Percentiles rank a stretch among this genome's conserved stretches.
These are phyloP conservation scores for Halcyon leucocephala DNA, from an alignment of 2,797 vertebrate genomes.

Conservation along the genomic window DNA sequence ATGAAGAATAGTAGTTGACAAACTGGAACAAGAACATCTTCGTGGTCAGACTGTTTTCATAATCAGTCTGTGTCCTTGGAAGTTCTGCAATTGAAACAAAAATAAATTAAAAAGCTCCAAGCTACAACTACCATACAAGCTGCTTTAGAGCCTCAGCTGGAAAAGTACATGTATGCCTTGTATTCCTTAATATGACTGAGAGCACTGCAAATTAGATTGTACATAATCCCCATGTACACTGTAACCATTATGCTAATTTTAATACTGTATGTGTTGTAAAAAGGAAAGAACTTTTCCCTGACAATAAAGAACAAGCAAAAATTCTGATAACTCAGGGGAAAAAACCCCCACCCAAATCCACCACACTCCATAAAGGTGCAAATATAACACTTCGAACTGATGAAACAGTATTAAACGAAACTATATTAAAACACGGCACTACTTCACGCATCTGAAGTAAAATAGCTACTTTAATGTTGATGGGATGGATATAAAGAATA, in stretches of 20 bases:
- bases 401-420: conserved; percentile 41
- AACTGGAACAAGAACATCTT: conserved; percentile 99
- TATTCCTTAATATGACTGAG: conserved; percentile 1
- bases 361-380: conserved; percentile 19
- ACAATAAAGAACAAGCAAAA: conserved; percentile 1
- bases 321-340: neutral
- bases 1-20: conserved; percentile 96
- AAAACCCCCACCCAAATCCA: neutral
- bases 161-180: neutral
- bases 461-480: conserved; percentile 35
- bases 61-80: conserved; percentile 92
- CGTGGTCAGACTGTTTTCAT: conserved; percentile 93
- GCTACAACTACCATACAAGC: neutral
- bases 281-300: neutral
- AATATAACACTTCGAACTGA: conserved; percentile 36
- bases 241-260: conserved; percentile 43
- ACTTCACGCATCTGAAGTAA: conserved; percentile 13
- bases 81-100: conserved; percentile 82
- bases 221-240: conserved; percentile 3
- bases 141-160: neutral
- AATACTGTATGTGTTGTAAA: conserved; percentile 37
- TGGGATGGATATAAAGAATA: conserved; percentile 21
- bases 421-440: conserved; percentile 3
- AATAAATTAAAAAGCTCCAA: neutral
- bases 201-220: conserved; percentile 37